phyloP scores from a whole-genome alignment of 2,888 invertebrate species.

The Eugnorisma glareosa region DNA sequence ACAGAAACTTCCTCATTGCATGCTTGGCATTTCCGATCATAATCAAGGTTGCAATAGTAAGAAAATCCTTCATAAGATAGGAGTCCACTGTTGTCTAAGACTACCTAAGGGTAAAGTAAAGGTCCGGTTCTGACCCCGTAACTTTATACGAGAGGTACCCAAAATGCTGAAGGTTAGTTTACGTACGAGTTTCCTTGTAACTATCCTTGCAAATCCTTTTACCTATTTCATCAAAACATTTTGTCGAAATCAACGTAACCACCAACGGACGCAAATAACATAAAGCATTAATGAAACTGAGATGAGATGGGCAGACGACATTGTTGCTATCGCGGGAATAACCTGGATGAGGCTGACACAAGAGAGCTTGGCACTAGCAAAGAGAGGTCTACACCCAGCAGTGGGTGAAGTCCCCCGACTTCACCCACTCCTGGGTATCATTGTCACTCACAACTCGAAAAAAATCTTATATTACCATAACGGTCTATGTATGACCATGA shows the following conservation, averaged over 20 bases:
- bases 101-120: slow-evolving; percentile 2
- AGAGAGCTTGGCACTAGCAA: too few species aligned
- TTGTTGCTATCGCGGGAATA: too few species aligned
- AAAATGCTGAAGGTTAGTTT: background rate
- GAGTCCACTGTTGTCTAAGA: background rate
- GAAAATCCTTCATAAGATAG: background rate
- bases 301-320: too few species aligned
- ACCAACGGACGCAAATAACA: background rate
- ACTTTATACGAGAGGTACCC: background rate
- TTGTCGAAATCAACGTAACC: background rate
- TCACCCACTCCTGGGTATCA: too few species aligned
- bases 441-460: too few species aligned
- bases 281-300: too few species aligned
- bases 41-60: background rate
- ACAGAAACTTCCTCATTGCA: background rate
- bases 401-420: too few species aligned
- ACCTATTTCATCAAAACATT: background rate
- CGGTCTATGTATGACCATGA: slow-evolving; percentile 1
- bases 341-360: too few species aligned
- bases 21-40: background rate
- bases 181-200: background rate
- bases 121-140: background rate
- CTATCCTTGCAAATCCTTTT: background rate
- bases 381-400: too few species aligned
- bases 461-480: too few species aligned